Evolutionary conservation across 1,140 invertebrate species (phyloP).

Genomic region (Pseudomyrmex flavicornis): DNA sequence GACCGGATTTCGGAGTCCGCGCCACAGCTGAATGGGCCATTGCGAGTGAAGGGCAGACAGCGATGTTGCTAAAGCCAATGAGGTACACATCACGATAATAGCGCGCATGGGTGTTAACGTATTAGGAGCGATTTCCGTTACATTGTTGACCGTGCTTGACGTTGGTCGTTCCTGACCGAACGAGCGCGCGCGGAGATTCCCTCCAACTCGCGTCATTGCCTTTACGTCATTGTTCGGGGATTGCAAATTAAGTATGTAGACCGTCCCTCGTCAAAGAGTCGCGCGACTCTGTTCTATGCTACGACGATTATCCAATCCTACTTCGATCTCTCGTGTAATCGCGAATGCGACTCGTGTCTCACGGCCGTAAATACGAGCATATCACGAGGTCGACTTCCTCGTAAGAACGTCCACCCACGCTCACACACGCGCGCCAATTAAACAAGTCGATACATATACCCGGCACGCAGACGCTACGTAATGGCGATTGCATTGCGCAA

Average conservation of each 20-base stretch:
- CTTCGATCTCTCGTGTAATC: background rate
- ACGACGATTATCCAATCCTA: background rate
- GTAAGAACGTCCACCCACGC: conserved; percentile 49
- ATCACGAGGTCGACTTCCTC: conserved; percentile 60
- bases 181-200: background rate
- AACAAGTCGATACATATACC: conserved; percentile 57
- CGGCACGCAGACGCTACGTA: conserved; percentile 61
- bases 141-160: conserved; percentile 63
- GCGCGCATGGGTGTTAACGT: conserved; percentile 72
- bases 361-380: conserved; percentile 59
- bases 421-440: conserved; percentile 41
- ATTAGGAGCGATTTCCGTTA: conserved; percentile 75
- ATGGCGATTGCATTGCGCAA: conserved; percentile 73
- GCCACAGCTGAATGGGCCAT: conserved; percentile 70
- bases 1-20: conserved; percentile 74
- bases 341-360: conserved; percentile 32
- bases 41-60: conserved; percentile 53
- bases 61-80: conserved; percentile 49
- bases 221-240: background rate
- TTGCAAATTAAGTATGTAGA: background rate
- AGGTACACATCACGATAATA: conserved; percentile 71
- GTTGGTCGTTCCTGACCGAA: background rate
- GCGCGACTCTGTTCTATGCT: background rate
- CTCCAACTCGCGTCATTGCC: conserved; percentile 18
- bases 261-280: background rate